Evolutionary conservation across 2,888 invertebrate species (phyloP), one percentile per base, ranked within the genome.

Genomic region (Cosmia trapezina): DNA sequence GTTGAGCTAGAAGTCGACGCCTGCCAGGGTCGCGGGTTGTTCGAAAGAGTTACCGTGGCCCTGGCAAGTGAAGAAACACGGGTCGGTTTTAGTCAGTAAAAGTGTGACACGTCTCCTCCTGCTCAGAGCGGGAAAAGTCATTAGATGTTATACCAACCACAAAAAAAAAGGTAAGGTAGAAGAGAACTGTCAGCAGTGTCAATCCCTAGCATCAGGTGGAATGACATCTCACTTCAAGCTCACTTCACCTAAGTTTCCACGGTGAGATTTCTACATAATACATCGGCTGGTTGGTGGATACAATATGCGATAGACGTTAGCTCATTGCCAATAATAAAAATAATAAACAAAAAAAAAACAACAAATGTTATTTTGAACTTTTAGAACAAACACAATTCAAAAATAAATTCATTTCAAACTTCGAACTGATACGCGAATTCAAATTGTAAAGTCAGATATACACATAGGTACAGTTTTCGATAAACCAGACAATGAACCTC

Each of bases 401-500:
- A 47, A 73, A 62, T 64, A 56, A 57, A 62, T 62, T 57, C 0
- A 37, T 37, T 63, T 67, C 12, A 5, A 76, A 69, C 47, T 65
- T 65, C n/a, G 0, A 69, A 56, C 53, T 57, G 78, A 49, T 81
- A 65, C 22, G n/a, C 28, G 33, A 62, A 81, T 78, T 69, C 19
- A 69, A 65, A 78, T 76, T 53, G 28, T 64, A 17, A 69, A 81
- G 49, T 51, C 45, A 17, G 11, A 49, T 67, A 28, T 43, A 74
- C 41, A 56, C 45, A 65, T 56, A 70, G 49, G 70, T 77, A 54
- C n/a, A 37, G 53, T 67, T 61, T 67, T 67, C 28, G 59, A 70
- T 70, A 63, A 61, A 57, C 64, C 57, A 71, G 74, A 75, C 76
- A 28, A 68, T 69, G 81, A 83, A 66, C 62, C 41, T 43, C 11